These are phyloP conservation scores for Podocnemis expansa DNA, from an alignment of 2,113 vertebrate species.

Conservation along the genomic window DNA sequence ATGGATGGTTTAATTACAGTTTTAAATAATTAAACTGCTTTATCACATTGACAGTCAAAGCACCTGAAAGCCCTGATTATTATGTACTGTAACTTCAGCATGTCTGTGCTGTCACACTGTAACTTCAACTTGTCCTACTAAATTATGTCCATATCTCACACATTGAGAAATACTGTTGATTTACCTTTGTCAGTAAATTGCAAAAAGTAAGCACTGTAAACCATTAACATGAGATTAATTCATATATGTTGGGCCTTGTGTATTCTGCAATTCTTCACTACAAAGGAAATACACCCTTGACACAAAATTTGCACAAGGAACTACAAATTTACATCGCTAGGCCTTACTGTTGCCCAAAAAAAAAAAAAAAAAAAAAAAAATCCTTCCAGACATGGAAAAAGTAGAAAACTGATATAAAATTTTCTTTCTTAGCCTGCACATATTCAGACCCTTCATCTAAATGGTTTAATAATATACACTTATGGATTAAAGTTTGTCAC, in stretches of 20 bases:
- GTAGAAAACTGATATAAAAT: neutral
- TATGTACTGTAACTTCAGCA: conserved; percentile 22
- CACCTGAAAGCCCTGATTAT: conserved; percentile 42
- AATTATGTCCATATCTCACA: conserved; percentile 41
- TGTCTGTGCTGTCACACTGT: conserved; percentile 41
- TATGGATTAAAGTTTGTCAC: too few relatives aligned
- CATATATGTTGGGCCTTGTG: neutral
- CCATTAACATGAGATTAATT: neutral
- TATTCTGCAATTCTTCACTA: neutral
- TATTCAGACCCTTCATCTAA: neutral
- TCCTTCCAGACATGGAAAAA: neutral
- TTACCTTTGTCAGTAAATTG: conserved; percentile 18
- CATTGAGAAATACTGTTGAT: conserved; percentile 39
- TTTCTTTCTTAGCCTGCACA: neutral
- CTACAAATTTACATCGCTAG: neutral
- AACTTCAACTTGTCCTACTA: conserved; percentile 46
- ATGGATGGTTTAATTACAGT: conserved; percentile 60
- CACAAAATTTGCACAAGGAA: neutral
- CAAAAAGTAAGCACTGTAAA: conserved; percentile 12
- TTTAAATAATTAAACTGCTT: conserved; percentile 62
- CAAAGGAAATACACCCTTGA: neutral
- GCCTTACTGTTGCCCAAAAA: neutral
- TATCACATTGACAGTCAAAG: conserved; percentile 54
- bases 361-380: neutral
- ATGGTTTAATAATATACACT: too few relatives aligned